Base-by-base conservation (phyloP, 2,888 invertebrate species). In the Folsomia manolachei region DNA sequence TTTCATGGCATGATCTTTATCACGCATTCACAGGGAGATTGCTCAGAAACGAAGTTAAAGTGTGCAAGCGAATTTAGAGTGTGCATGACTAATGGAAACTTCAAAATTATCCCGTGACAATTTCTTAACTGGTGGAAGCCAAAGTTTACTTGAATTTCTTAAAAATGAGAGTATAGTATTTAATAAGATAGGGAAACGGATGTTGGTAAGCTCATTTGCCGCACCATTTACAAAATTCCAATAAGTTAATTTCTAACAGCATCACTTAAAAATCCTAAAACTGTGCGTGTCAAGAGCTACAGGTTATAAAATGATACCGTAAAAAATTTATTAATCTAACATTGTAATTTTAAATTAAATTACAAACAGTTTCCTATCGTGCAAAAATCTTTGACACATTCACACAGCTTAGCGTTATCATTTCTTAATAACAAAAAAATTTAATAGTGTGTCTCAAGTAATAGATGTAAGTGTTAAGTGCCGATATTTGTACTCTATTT, bases 401-500 rank as follows among this genome's bases (percentile, higher is more conserved):
- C 14, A 39, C 39, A 39, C 39, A 39, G 39, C 14, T 39, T 9
- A 39, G 4, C 39, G 39, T 39, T 9, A 39, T 9, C 39, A 39
- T 39, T 39, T 4, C 39, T 39, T 9, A 9, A 9, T 39, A 14
- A 39, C 39, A n/a, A n/a, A n/a, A n/a, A n/a, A n/a, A n/a, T 39
- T 39, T 4, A 14, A 39, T 39, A 39, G 39, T 39, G 14, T 14
- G 39, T 39, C 4, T 39, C 4, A 14, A 9, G 14, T 39, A 39
- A 39, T 39, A 4, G 14, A 9, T 9, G 39, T 39, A 39, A 9
- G 39, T 39, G 39, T 39, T 9, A 39, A 39, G 39, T 39, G 39
- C 39, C 14, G 39, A 14, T 9, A 39, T 62, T 62, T 62, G 62
- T 62, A 62, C 62, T 62, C 62, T 62, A 62, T 62, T 62, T 62